Conservation (phyloP, 2,113 vertebrate species). For the Bufo bufo region DNA sequence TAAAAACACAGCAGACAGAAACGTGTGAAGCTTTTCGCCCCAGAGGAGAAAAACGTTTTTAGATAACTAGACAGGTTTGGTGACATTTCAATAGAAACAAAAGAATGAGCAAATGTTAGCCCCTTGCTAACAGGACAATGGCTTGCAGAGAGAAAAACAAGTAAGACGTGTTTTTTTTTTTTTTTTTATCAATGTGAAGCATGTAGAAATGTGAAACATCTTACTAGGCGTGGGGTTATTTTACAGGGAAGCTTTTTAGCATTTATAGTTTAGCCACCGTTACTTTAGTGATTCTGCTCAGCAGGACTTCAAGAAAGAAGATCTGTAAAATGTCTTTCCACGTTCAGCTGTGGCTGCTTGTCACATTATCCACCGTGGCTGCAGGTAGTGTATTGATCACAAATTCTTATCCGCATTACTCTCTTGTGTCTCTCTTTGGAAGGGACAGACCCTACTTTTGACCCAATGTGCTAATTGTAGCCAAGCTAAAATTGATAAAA, state of each 20-base stretch:
- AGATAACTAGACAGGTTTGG: slow-evolving; percentile 6
- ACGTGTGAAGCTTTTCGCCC: too few relatives aligned
- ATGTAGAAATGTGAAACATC: slow-evolving; percentile 29
- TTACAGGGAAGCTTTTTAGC: not conserved
- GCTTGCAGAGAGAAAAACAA: slow-evolving; percentile 1
- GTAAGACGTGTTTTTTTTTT: slow-evolving; percentile 26
- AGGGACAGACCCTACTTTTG: too few relatives aligned
- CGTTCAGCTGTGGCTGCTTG: not conserved
- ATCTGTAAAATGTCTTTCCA: not conserved
- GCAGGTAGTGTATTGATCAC: slow-evolving; percentile 14
- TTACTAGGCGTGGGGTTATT: not conserved
- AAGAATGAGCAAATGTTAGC: not conserved
- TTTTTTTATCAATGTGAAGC: slow-evolving; percentile 2
- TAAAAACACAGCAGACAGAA: too few relatives aligned
- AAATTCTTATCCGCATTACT: not conserved
- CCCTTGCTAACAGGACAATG: not conserved
- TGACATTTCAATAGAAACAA: not conserved
- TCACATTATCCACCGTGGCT: slow-evolving; percentile 8
- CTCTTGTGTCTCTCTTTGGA: too few relatives aligned
- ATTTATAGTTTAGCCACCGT: not conserved
- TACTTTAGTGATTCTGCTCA: not conserved
- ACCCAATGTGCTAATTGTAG: too few relatives aligned
- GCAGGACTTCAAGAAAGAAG: not conserved
- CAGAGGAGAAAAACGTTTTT: too few relatives aligned
- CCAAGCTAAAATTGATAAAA: too few relatives aligned